phyloP scores from a whole-genome alignment of 2,797 vertebrate species.

The Lepilemur ruficaudatus region DNA sequence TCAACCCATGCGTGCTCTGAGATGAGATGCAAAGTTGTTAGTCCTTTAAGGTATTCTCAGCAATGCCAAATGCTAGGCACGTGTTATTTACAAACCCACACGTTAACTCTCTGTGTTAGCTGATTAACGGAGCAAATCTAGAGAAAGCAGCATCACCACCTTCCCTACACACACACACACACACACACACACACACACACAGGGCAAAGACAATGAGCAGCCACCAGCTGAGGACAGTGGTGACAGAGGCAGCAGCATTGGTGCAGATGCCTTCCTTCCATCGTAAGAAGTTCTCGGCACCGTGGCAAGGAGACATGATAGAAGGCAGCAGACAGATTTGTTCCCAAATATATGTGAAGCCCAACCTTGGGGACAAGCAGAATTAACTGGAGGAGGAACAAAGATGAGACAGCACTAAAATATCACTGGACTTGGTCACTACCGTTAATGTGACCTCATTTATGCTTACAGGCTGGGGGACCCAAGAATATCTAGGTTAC shows the following conservation, averaged over 20 bases:
- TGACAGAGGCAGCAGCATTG: neutral
- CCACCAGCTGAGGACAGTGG: neutral
- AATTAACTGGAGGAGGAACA: constrained; percentile 14
- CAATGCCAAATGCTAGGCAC: neutral
- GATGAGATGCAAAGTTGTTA: neutral
- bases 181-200: neutral
- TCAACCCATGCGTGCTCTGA: neutral
- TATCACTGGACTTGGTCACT: neutral
- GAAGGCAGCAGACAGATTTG: constrained; percentile 65
- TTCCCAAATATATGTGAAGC: constrained; percentile 42
- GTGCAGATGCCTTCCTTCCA: constrained; percentile 31
- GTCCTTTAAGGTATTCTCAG: neutral
- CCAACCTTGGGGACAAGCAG: constrained; percentile 15
- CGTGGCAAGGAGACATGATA: constrained; percentile 40
- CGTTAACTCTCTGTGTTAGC: neutral
- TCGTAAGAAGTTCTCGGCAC: constrained; percentile 55
- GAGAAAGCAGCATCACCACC: neutral
- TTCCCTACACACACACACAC: neutral
- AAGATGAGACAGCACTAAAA: constrained; percentile 17
- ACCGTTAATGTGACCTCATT: neutral
- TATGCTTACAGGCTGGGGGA: neutral
- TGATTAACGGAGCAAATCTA: neutral
- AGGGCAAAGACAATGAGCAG: neutral
- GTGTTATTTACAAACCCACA: neutral
- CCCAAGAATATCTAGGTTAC: neutral